phyloP scores from a whole-genome alignment of 1,140 invertebrate genomes.

The Euborellia annulipes region DNA sequence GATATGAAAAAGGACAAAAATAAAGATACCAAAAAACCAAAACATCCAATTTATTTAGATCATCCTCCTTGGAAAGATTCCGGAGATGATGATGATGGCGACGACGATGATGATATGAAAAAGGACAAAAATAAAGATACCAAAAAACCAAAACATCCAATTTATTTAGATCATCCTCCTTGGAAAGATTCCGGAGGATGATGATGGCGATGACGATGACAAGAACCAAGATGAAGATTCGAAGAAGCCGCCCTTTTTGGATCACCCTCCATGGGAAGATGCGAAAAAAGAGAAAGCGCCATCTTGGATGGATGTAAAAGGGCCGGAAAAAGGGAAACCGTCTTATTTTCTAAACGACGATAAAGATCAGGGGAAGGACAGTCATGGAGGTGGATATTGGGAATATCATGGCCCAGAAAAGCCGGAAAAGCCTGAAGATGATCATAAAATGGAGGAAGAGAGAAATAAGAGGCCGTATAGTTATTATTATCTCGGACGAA shows the following conservation, averaged over 20 bases:
- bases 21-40: constrained; percentile 4
- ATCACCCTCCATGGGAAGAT: too few relatives aligned
- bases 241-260: too few relatives aligned
- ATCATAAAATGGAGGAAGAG: constrained; percentile 16
- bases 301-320: too few relatives aligned
- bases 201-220: background rate
- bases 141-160: background rate
- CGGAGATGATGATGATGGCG: background rate
- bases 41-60: constrained; percentile 6
- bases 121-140: constrained; percentile 1
- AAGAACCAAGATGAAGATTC: background rate
- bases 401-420: constrained; percentile 12
- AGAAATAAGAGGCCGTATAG: constrained; percentile 53
- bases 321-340: background rate
- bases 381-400: constrained; percentile 8
- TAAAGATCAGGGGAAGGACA: background rate
- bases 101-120: constrained; percentile 5
- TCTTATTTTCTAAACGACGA: background rate
- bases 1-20: constrained; percentile 1
- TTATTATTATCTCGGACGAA: constrained; percentile 65
- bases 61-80: background rate
- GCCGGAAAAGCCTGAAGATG: constrained; percentile 21
- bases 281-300: too few relatives aligned
- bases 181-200: too few relatives aligned
- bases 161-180: background rate